Conservation (phyloP, 2,113 vertebrate species). For the Erythrolamprus reginae region DNA sequence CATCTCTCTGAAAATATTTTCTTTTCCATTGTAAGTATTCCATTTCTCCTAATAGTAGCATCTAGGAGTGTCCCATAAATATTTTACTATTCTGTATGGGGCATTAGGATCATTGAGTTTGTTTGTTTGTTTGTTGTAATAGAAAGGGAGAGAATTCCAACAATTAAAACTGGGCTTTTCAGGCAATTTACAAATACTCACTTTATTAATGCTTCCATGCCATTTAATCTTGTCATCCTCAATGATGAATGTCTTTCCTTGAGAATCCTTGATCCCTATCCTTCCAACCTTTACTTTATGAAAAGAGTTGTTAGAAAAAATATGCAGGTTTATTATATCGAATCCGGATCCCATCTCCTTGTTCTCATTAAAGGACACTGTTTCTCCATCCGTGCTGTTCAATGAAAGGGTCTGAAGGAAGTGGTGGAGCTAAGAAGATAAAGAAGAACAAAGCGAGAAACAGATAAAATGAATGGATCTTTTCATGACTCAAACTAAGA, state of each 20-base stretch:
- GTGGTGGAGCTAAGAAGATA: not conserved
- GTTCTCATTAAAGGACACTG: not conserved
- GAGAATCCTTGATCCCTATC: not conserved
- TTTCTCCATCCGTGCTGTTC: slow-evolving; percentile 1
- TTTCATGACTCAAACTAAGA: not conserved
- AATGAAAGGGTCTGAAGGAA: not conserved
- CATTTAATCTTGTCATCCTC: not conserved
- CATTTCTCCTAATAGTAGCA: not conserved
- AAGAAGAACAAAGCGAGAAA: not conserved
- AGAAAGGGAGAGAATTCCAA: not conserved
- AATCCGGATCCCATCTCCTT: not conserved
- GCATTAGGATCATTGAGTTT: not conserved
- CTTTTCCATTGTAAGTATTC: no score
- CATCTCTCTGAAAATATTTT: no score
- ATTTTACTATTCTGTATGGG: not conserved
- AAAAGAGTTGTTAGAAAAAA: not conserved
- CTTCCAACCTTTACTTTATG: not conserved
- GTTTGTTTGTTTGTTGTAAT: not conserved
- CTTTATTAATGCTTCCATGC: not conserved
- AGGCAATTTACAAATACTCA: not conserved
- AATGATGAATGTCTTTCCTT: not conserved
- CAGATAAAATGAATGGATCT: no score
- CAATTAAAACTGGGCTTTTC: not conserved
- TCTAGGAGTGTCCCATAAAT: no score
- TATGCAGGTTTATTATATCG: not conserved